Base-by-base conservation (phyloP, 1,140 invertebrate species). In the Zelostemma sp. region DNA sequence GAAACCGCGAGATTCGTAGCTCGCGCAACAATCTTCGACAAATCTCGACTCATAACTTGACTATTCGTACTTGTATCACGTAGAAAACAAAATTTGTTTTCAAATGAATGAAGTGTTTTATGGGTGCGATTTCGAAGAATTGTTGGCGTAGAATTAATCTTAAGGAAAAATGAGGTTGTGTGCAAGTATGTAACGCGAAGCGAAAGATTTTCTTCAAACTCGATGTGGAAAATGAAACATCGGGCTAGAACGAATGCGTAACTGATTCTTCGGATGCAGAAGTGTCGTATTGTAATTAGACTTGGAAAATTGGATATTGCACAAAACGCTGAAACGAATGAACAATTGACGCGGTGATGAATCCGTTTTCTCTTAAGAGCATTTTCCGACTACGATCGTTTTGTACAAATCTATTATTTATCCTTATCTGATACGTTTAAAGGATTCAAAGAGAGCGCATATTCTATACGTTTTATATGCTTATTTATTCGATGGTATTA, bases 131-230 rank as follows among this genome's bases (percentile, higher is more conserved):
- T 54, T 60, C 68, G 60, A 74, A 62, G 53, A 72, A 64, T 66
- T 65, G 72, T 76, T 68, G 63, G 62, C 57, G 46, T 62, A 51
- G 48, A n/a, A 56, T 67, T 72, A 72, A 74, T 67, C 65, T 14
- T 74, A 79, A 71, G 58, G 57, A 78, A 76, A 63, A 74, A 71
- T 71, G 68, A 60, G 76, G 75, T 80, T 82, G 76, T 81, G 77
- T 79, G 72, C 72, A 73, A 55, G 58, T 65, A 68, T 68, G 50
- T 65, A 68, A 65, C 60, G 35, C 47, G 15, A 38, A 8, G 18
- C 14, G 57, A 65, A 56, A 12, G 12, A 62, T 65, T 71, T 55
- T 74, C 76, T 67, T 49, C 16, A 16, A 43, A 4, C 19, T 35
- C 12, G 51, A 33, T 41, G 35, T 21, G 9, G 14, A 31, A 59